Percentiles rank a stretch among this genome's conserved stretches.
phyloP scores from a whole-genome alignment of 2,113 vertebrate genomes.

The Hemiprocne comata region DNA sequence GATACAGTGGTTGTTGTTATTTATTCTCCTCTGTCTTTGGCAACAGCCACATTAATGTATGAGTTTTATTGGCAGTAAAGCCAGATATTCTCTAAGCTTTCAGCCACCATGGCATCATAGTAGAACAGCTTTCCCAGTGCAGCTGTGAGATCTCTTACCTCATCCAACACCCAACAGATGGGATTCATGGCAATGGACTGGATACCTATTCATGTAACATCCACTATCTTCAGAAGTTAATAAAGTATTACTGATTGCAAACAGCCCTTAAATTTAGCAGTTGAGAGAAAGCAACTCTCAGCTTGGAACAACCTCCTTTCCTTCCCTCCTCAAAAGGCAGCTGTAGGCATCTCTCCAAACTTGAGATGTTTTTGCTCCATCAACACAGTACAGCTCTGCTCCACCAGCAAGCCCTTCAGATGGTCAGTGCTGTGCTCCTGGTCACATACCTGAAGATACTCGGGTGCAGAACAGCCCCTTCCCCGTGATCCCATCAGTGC shows the following conservation, averaged over 20 bases:
- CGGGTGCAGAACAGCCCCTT: accelerated
- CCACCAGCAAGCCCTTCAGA: not conserved
- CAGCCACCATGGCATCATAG: not conserved
- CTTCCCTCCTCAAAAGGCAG: not conserved
- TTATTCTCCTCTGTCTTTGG: not conserved
- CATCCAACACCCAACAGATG: accelerated
- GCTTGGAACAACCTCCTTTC: not conserved
- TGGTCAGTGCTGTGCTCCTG: not conserved
- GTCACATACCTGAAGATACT: not conserved
- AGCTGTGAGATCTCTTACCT: not conserved
- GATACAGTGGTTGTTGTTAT: not conserved
- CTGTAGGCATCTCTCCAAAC: not conserved
- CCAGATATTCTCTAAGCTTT: not conserved
- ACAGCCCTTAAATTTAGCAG: not conserved
- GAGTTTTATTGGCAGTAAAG: not conserved
- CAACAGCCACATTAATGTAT: not conserved
- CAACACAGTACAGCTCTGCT: not conserved
- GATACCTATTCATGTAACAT: not conserved
- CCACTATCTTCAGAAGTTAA: not conserved
- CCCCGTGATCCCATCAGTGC: accelerated
- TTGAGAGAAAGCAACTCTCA: not conserved
- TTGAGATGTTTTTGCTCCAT: not conserved
- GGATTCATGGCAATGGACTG: accelerated
- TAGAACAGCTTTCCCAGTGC: not conserved
- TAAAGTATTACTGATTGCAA: not conserved